A percentile compares a stretch with the other conserved stretches of the same genome.
Conservation (phyloP, 2,113 vertebrate genomes). For the Alexandromys fortis region DNA sequence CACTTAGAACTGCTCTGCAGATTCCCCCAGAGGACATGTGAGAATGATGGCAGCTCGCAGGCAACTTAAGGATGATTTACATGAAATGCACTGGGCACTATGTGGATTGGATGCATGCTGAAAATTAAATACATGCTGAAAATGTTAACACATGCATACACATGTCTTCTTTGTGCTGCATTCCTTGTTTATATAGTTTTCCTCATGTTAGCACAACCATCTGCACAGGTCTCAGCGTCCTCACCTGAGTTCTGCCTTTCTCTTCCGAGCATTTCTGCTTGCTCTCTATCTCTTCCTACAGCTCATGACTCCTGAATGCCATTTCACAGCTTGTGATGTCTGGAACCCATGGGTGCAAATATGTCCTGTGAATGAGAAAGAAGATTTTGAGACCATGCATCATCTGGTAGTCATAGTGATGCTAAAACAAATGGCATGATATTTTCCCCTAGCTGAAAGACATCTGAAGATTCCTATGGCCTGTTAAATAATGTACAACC, state of each 20-base stretch:
- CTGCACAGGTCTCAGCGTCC: constrained; percentile 25
- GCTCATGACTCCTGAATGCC: background rate
- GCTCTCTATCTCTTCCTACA: background rate
- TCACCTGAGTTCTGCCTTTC: constrained; percentile 72
- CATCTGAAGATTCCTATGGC: background rate
- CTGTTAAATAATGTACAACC: background rate
- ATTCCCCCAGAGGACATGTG: constrained; percentile 82
- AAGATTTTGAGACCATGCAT: background rate
- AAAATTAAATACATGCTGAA: constrained; percentile 87
- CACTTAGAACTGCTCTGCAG: constrained; percentile 86
- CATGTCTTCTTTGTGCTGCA: constrained; percentile 87
- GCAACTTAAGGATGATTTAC: constrained; percentile 85
- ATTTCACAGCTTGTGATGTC: background rate
- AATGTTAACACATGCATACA: constrained; percentile 91
- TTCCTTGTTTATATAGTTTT: constrained; percentile 84
- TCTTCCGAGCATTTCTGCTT: background rate
- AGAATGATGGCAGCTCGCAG: constrained; percentile 79
- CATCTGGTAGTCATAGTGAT: background rate
- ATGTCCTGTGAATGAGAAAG: background rate
- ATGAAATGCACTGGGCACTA: constrained; percentile 75
- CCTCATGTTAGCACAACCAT: constrained; percentile 68
- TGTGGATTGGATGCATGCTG: constrained; percentile 81
- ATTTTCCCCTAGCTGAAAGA: background rate
- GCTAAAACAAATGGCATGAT: background rate
- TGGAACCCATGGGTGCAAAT: background rate